Percentiles rank a stretch among this genome's conserved stretches.
Conservation (phyloP, 2,888 invertebrate species). For the Crocallis elinguaria region DNA sequence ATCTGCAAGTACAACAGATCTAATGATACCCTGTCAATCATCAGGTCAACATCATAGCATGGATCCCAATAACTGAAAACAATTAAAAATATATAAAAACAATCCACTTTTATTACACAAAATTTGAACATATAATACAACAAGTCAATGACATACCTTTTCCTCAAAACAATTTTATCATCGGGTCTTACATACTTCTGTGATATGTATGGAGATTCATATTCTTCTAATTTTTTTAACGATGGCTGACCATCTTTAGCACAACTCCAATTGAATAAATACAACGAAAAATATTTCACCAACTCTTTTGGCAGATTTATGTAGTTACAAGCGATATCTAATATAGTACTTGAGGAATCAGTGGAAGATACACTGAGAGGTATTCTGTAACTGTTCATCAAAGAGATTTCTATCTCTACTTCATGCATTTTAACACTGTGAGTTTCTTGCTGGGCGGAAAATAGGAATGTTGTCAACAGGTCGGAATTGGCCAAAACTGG, state of each 20-base stretch:
- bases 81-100: neutral
- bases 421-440: constrained; percentile 87
- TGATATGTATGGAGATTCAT: constrained; percentile 98
- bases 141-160: constrained; percentile 84
- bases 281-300: constrained; percentile 95
- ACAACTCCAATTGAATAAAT: constrained; percentile 91
- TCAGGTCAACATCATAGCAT: constrained; percentile 91
- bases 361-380: constrained; percentile 91
- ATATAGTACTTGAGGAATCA: constrained; percentile 92
- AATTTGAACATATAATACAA: too few species aligned
- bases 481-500: constrained; percentile 91
- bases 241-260: constrained; percentile 89
- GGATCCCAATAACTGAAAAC: constrained; percentile 94
- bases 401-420: constrained; percentile 91
- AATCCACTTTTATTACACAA: neutral
- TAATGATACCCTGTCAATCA: constrained; percentile 92
- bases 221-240: constrained; percentile 96
- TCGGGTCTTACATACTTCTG: constrained; percentile 90
- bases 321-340: constrained; percentile 92
- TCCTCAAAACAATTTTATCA: constrained; percentile 93
- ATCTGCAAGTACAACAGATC: constrained; percentile 95
- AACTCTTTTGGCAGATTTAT: constrained; percentile 92
- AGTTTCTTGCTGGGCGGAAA: constrained; percentile 96
- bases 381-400: constrained; percentile 95
- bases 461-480: constrained; percentile 93